Evolutionary conservation across 1,140 invertebrate genomes (phyloP).

Genomic region (Ips typographus): DNA sequence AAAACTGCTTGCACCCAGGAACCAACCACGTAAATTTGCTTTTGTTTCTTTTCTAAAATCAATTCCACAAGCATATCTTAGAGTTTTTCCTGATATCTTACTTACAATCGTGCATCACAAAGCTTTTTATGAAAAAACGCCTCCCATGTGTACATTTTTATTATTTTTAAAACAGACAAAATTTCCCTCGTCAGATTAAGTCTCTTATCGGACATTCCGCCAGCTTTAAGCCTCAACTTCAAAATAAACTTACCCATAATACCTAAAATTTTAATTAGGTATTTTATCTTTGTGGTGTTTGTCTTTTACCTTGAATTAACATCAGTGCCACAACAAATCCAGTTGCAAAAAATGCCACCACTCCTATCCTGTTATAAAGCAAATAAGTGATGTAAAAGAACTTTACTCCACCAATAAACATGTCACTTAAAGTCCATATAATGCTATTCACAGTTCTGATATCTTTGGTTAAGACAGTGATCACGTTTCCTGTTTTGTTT

Average conservation of each 20-base stretch:
- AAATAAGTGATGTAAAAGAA: constrained; percentile 11
- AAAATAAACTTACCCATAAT: constrained; percentile 29
- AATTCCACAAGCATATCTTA: neutral
- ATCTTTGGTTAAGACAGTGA: constrained; percentile 26
- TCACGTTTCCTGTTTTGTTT: constrained; percentile 17
- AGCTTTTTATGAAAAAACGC: constrained; percentile 73
- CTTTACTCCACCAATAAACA: constrained; percentile 17
- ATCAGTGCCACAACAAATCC: constrained; percentile 6
- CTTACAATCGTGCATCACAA: constrained; percentile 34
- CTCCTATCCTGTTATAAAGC: constrained; percentile 19
- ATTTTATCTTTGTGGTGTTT: neutral
- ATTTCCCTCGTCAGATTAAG: constrained; percentile 84
- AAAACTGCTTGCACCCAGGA: constrained; percentile 33
- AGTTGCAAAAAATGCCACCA: constrained; percentile 3
- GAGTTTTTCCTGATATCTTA: neutral
- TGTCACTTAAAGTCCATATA: constrained; percentile 24
- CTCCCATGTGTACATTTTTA: constrained; percentile 91
- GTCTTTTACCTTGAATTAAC: constrained; percentile 13
- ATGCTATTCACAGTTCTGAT: constrained; percentile 6
- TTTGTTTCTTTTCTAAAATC: constrained; percentile 40
- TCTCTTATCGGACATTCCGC: constrained; percentile 69
- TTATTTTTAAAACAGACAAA: constrained; percentile 74
- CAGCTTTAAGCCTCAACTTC: constrained; percentile 30
- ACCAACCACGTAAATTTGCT: constrained; percentile 36
- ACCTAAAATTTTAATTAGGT: constrained; percentile 31